Percentiles rank a stretch among this genome's conserved stretches.
Evolutionary conservation across 2,797 vertebrate species (phyloP).

Genomic region (Basileuterus tristriatus): DNA sequence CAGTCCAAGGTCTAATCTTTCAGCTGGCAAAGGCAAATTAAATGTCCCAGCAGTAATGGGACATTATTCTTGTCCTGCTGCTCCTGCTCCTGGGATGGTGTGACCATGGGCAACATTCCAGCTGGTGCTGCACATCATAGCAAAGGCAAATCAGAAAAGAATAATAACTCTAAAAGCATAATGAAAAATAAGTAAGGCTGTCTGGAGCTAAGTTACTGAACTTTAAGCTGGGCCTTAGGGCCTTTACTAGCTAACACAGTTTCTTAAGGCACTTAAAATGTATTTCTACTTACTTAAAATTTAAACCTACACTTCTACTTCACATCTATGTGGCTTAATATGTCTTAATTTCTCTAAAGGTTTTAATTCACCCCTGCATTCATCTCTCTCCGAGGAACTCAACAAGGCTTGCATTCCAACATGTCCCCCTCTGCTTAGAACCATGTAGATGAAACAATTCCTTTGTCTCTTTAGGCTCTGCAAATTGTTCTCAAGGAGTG

Average conservation of each 20-base stretch:
- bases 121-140: accelerated
- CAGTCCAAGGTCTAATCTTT: not conserved
- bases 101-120: accelerated
- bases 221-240: not conserved
- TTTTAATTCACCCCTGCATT: not conserved
- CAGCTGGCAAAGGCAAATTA: not conserved
- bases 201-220: not conserved
- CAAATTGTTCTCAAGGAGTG: not conserved
- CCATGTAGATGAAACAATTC: not conserved
- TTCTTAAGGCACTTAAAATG: not conserved
- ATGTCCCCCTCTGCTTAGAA: not conserved
- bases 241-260: not conserved
- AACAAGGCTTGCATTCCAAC: not conserved
- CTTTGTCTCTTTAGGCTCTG: not conserved
- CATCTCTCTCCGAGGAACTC: not conserved
- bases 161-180: not conserved
- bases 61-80: not conserved
- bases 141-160: not conserved
- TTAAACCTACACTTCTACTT: not conserved
- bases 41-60: not conserved
- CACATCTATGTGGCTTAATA: not conserved
- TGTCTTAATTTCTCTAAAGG: not conserved
- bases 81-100: not conserved
- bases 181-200: not conserved
- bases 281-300: not conserved